Percentiles rank a stretch among this genome's conserved stretches.
Evolutionary conservation across 2,888 invertebrate genomes (phyloP).

Genomic region (Acanthosepion pharaonis): DNA sequence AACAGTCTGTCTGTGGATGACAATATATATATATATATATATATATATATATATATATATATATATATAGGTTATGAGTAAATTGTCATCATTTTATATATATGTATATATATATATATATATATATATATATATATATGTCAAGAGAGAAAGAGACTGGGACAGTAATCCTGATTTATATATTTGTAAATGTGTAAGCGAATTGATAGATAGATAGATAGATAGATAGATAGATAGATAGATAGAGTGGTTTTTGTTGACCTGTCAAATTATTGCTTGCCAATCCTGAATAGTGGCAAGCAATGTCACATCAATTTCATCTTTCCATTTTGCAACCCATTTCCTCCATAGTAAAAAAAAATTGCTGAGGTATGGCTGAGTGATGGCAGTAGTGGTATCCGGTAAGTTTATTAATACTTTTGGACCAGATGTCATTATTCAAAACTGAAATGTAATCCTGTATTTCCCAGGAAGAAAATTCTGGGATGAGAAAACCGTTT

Average conservation of each 20-base stretch:
- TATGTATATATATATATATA: no score
- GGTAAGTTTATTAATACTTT: not conserved
- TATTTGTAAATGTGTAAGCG: no score
- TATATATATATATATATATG: no score
- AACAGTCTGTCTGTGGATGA: no score
- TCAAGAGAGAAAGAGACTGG: no score
- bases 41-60: not conserved
- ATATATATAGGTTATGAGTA: not conserved
- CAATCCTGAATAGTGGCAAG: not conserved
- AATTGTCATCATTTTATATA: not conserved
- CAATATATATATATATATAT: not conserved
- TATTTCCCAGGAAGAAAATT: slow-evolving; percentile 4
- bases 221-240: no score
- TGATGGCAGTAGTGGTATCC: not conserved
- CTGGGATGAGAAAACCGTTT: not conserved
- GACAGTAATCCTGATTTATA: no score
- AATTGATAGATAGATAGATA: no score
- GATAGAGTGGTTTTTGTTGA: not conserved
- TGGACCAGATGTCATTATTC: slow-evolving; percentile 2
- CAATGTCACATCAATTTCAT: not conserved
- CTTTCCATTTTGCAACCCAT: not conserved
- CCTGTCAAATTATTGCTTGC: not conserved
- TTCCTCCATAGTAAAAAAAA: not conserved
- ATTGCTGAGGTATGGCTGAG: not conserved
- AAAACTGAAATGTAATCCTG: not conserved